phyloP scores from a whole-genome alignment of 2,113 vertebrate species.

The Tachuris rubrigastra region DNA sequence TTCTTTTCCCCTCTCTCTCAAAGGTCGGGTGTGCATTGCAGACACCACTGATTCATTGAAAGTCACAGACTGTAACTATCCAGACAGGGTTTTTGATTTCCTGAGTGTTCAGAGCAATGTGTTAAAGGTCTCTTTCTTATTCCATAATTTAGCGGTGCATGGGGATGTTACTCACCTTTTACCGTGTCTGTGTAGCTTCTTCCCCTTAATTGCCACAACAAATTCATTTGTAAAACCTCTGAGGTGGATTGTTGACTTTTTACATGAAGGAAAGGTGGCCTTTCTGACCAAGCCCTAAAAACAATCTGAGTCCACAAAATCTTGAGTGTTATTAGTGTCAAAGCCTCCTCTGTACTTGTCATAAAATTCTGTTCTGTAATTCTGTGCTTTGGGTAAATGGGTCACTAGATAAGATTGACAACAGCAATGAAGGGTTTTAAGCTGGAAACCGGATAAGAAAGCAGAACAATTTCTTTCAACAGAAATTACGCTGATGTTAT shows the following conservation, averaged over 20 bases:
- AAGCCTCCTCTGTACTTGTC: background rate
- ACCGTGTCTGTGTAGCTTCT: background rate
- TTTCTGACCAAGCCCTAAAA: constrained; percentile 17
- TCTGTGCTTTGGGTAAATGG: constrained; percentile 46
- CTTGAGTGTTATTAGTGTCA: background rate
- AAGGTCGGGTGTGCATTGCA: background rate
- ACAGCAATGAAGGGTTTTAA: constrained; percentile 39
- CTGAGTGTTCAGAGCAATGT: background rate
- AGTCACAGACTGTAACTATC: background rate
- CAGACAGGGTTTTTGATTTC: constrained; percentile 43
- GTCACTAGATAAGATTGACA: constrained; percentile 57
- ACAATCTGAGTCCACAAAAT: background rate
- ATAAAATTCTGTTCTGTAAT: constrained; percentile 34
- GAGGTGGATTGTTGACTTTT: background rate
- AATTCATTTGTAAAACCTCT: constrained; percentile 30
- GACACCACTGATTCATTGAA: constrained; percentile 14
- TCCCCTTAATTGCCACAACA: constrained; percentile 28
- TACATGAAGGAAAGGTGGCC: background rate
- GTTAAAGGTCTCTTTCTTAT: constrained; percentile 15
- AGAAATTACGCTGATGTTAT: constrained; percentile 14
- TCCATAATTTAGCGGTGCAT: background rate
- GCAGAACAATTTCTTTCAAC: constrained; percentile 8
- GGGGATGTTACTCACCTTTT: background rate
- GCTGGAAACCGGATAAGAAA: constrained; percentile 16
- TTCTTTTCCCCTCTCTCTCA: background rate